Conservation (phyloP, 2,113 vertebrate species). For the Polypterus senegalus region DNA sequence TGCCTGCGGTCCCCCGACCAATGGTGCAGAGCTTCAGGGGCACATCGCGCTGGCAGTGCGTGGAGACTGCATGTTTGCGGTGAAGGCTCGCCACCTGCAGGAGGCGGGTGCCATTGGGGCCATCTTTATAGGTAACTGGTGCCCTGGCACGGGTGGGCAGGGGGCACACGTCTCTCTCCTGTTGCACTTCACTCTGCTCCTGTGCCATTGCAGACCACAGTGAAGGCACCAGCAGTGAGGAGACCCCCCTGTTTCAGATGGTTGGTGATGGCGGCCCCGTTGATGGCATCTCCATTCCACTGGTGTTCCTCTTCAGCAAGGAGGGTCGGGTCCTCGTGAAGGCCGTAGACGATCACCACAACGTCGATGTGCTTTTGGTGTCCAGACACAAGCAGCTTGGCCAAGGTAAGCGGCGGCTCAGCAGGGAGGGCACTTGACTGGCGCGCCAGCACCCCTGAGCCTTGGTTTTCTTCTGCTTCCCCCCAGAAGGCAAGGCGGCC, state of each 20-base stretch:
- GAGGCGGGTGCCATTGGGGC: conserved; percentile 49
- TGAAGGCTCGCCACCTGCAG: conserved; percentile 54
- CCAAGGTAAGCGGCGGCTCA: conserved; percentile 28
- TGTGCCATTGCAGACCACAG: conserved; percentile 40
- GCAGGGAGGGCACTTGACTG: too few relatives aligned
- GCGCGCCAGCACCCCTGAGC: neutral
- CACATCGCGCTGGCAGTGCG: conserved; percentile 46
- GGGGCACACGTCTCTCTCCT: neutral
- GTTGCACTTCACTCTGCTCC: neutral
- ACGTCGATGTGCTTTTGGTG: conserved; percentile 56
- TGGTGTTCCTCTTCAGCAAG: conserved; percentile 55
- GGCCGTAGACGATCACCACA: conserved; percentile 47
- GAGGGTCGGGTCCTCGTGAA: conserved; percentile 47
- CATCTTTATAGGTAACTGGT: conserved; percentile 51
- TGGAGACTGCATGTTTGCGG: conserved; percentile 62
- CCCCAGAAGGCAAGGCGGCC: conserved; percentile 30
- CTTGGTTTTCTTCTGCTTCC: neutral
- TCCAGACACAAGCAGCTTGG: conserved; percentile 48
- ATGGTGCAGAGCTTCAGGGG: conserved; percentile 36
- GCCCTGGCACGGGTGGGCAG: neutral
- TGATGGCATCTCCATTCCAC: conserved; percentile 46
- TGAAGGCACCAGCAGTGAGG: conserved; percentile 50
- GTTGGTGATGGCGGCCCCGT: conserved; percentile 55
- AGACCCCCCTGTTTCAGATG: conserved; percentile 64
- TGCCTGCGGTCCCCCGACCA: conserved; percentile 48